Base-by-base conservation (phyloP, 2,113 vertebrate genomes). In the Pelusios castaneus region DNA sequence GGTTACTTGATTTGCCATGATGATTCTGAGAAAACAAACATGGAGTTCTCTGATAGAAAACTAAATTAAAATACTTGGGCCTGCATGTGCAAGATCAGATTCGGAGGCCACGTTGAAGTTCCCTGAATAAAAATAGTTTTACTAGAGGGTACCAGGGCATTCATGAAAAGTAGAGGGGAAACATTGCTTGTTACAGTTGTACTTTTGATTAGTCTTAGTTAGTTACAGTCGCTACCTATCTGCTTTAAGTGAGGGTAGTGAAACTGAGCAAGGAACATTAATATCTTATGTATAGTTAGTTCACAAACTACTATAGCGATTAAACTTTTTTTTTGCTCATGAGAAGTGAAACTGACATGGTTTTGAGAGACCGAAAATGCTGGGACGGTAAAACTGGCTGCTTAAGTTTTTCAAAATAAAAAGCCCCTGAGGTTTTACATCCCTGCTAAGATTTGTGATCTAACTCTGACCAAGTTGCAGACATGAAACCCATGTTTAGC, bases 361-460 rank as follows among this genome's bases (percentile, higher is more conserved):
- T 91, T 94, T 95, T 94, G 79, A 54, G 77, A 73, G 88, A 54
- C 82, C 4, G 8, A 90, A 78, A 95, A 87, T 54, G 54, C 45
- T 38, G 52, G 76, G 52, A 6, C 29, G 34, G 38, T 54, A 84
- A 60, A 92, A 87, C 38, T 49, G 88, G 34, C 49, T 7, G 31
- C 73, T 70, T 76, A 16, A 60, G 2, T 54, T 16, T 80, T 87
- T 76, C 27, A 25, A 82, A 85, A 83, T 79, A 77, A 84, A 91
- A 94, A 51, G 19, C 79, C 41, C 17, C 25, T 43, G 88, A 34
- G 25, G 79, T 79, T 60, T 60, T 82, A 25, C 63, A 75, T 67
- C 82, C 90, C 58, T 80, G 83, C 77, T 38, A 47, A 77, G 87
- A 80, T 94, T 81, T 0, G 6, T 85, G 89, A 89, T 2, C 0